Conservation (phyloP, 2,888 invertebrate species). For the Yponomeuta plumbellus region DNA sequence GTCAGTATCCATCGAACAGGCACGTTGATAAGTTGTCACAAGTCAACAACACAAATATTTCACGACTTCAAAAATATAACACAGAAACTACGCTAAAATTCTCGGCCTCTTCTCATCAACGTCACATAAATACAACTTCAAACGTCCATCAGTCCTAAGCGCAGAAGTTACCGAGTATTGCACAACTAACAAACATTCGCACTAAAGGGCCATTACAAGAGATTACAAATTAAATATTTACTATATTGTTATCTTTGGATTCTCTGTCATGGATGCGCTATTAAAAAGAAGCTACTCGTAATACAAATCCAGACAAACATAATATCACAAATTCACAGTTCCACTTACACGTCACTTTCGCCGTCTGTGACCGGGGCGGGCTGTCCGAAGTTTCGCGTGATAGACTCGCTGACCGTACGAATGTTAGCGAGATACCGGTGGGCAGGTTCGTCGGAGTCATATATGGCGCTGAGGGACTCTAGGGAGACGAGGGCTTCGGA, state of each 20-base stretch:
- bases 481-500: constrained; percentile 85
- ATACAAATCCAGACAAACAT: constrained; percentile 1
- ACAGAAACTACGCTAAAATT: no score
- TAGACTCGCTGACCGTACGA: constrained; percentile 85
- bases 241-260: constrained; percentile 31
- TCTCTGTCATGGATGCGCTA: constrained; percentile 34
- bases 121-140: neutral
- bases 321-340: constrained; percentile 19
- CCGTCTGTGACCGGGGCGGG: constrained; percentile 80
- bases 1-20: constrained; percentile 43
- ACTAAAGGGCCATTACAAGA: constrained; percentile 50
- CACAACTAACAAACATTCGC: constrained; percentile 27
- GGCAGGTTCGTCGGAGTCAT: constrained; percentile 82
- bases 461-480: constrained; percentile 88
- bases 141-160: neutral
- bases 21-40: constrained; percentile 37
- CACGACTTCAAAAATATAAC: neutral
- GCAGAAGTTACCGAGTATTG: constrained; percentile 49
- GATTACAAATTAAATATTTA: neutral
- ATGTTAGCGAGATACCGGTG: constrained; percentile 85
- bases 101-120: no score
- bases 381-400: constrained; percentile 85
- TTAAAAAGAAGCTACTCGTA: neutral
- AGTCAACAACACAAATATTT: constrained; percentile 15
- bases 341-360: constrained; percentile 78